phyloP scores from a whole-genome alignment of 35 echinoderm and acorn worm species.

The Anneissia japonica region DNA sequence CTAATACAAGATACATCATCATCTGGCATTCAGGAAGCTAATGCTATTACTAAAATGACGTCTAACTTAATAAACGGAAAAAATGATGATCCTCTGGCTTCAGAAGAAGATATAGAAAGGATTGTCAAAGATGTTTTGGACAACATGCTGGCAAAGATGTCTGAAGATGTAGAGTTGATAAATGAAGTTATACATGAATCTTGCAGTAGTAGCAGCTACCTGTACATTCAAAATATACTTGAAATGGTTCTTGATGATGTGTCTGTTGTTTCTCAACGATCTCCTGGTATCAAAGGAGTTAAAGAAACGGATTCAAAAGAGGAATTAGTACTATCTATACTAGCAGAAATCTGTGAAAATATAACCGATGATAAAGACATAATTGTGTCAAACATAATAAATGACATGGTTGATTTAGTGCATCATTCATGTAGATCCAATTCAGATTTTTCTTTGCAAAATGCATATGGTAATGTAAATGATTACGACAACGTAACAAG shows the following conservation, averaged over 20 bases:
- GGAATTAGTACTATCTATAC: neutral
- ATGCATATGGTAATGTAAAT: neutral
- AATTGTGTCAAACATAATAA: neutral
- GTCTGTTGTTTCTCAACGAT: neutral
- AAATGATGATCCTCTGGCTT: neutral
- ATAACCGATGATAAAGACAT: neutral
- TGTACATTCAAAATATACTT: neutral
- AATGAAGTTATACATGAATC: neutral
- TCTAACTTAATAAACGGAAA: neutral
- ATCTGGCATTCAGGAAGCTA: neutral
- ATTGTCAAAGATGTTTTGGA: neutral
- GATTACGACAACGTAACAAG: neutral
- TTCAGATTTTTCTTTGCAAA: neutral
- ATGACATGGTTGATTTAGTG: neutral
- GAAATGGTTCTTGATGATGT: neutral
- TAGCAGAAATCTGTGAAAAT: neutral
- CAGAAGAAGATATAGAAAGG: neutral
- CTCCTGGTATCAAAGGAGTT: neutral
- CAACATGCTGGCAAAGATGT: neutral
- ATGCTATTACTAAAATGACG: too few species aligned
- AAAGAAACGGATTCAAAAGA: neutral
- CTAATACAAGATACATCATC: constrained; percentile 37
- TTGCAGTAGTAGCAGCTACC: neutral
- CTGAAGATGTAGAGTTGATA: neutral
- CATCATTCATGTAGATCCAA: neutral